Evolutionary conservation across 2,797 vertebrate genomes (phyloP).

Genomic region (Taeniopygia guttata): DNA sequence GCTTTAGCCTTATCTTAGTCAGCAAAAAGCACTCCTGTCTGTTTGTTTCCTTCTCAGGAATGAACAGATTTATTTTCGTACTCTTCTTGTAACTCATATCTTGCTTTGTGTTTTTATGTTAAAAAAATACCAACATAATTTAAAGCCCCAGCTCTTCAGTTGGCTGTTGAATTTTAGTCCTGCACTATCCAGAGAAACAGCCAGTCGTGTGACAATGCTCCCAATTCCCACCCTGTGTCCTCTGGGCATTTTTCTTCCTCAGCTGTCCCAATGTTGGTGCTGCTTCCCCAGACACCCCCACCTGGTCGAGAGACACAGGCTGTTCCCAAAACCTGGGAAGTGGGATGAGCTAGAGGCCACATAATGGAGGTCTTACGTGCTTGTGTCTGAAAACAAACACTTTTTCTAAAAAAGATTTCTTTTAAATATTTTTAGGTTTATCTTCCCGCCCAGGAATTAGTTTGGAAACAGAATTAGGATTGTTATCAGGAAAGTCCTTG

Average conservation of each 20-base stretch:
- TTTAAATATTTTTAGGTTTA: not conserved
- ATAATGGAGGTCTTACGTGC: not conserved
- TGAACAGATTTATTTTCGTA: not conserved
- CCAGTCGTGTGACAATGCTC: not conserved
- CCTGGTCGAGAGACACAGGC: not conserved
- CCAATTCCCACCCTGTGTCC: not conserved
- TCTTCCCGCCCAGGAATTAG: not conserved
- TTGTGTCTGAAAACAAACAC: not conserved
- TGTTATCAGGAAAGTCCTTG: not conserved
- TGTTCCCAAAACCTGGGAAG: not conserved
- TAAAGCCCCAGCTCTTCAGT: not conserved
- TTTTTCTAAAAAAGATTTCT: not conserved
- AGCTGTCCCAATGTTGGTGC: not conserved
- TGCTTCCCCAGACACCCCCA: not conserved
- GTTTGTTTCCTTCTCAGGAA: not conserved
- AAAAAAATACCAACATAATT: not conserved
- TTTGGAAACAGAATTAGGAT: not conserved
- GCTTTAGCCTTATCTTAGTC: not conserved
- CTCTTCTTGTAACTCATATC: not conserved
- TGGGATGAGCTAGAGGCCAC: not conserved
- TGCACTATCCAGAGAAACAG: not conserved
- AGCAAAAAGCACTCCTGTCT: not conserved
- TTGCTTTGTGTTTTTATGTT: not conserved
- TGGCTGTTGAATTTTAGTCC: not conserved
- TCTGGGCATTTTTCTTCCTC: not conserved